These are phyloP conservation scores for Cydia fagiglandana DNA, from an alignment of 1,140 invertebrate genomes.

Conservation along the genomic window DNA sequence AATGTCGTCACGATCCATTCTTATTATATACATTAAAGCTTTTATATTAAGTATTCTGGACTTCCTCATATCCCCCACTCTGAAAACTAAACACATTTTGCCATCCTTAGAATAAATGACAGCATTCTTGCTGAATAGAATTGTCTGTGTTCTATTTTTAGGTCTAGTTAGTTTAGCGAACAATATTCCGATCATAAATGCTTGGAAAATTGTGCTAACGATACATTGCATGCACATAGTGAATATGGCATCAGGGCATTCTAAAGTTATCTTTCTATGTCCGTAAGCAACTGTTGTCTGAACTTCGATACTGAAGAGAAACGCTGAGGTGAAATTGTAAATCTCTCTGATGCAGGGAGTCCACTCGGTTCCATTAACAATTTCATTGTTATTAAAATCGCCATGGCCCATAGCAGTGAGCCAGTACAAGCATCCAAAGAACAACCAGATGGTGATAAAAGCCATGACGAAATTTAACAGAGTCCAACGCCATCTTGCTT, in stretches of 20 bases:
- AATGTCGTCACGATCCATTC: conserved; percentile 86
- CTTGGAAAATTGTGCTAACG: conserved; percentile 92
- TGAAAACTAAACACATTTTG: conserved; percentile 91
- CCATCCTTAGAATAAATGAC: conserved; percentile 91
- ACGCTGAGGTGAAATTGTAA: conserved; percentile 89
- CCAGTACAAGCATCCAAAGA: conserved; percentile 95
- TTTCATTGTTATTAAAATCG: conserved; percentile 85
- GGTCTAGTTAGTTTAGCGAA: conserved; percentile 97
- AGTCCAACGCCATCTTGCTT: conserved; percentile 97
- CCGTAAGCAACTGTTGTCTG: conserved; percentile 94
- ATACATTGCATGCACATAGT: conserved; percentile 98
- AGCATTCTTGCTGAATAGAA: conserved; percentile 93
- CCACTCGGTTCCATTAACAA: conserved; percentile 84
- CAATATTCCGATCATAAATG: conserved; percentile 85
- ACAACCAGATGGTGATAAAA: conserved; percentile 92
- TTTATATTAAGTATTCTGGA: conserved; percentile 94
- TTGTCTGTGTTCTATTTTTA: conserved; percentile 94
- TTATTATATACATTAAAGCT: conserved; percentile 89
- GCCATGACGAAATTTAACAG: conserved; percentile 93
- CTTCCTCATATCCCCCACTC: conserved; percentile 96
- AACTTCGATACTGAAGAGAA: conserved; percentile 93
- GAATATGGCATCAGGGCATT: conserved; percentile 96
- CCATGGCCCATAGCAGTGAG: conserved; percentile 92
- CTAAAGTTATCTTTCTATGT: conserved; percentile 86
- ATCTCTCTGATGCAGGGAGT: conserved; percentile 90